Evolutionary conservation across 2,797 vertebrate genomes (phyloP).

Genomic region (Esox masquinongy): DNA sequence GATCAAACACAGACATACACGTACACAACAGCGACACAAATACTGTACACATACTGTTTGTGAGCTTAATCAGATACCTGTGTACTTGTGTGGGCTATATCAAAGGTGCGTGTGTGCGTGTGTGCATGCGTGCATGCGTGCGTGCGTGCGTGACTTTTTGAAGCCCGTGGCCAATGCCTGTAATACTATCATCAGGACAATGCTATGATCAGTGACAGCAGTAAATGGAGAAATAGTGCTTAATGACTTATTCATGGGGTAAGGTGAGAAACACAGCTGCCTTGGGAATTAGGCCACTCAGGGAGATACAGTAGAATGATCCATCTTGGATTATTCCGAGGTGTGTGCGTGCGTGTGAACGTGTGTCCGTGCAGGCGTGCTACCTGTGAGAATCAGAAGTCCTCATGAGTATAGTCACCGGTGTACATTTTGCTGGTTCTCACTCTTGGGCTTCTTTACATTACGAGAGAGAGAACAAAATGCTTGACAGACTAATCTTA

Average conservation of each 20-base stretch:
- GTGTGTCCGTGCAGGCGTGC: background rate
- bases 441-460: too few species aligned
- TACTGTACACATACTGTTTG: constrained; percentile 7
- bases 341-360: background rate
- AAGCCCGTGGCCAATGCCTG: constrained; percentile 31
- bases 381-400: background rate
- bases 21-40: background rate
- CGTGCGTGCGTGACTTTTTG: constrained; percentile 33
- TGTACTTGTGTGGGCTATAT: constrained; percentile 21
- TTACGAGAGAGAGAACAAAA: too few species aligned
- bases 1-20: background rate
- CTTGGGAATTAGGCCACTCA: constrained; percentile 37
- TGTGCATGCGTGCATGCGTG: constrained; percentile 17
- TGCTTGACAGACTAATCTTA: too few species aligned
- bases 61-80: constrained; percentile 17
- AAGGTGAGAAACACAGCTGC: constrained; percentile 68
- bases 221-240: constrained; percentile 55
- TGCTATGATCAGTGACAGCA: constrained; percentile 53
- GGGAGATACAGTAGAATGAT: constrained; percentile 9
- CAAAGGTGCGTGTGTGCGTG: background rate
- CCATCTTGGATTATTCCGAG: background rate
- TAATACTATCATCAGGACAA: constrained; percentile 54
- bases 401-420: background rate
- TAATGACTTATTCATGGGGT: constrained; percentile 68
- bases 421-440: too few species aligned